These are phyloP conservation scores for Argyrosomus japonicus DNA, from an alignment of 2,113 vertebrate species.

Conservation along the genomic window DNA sequence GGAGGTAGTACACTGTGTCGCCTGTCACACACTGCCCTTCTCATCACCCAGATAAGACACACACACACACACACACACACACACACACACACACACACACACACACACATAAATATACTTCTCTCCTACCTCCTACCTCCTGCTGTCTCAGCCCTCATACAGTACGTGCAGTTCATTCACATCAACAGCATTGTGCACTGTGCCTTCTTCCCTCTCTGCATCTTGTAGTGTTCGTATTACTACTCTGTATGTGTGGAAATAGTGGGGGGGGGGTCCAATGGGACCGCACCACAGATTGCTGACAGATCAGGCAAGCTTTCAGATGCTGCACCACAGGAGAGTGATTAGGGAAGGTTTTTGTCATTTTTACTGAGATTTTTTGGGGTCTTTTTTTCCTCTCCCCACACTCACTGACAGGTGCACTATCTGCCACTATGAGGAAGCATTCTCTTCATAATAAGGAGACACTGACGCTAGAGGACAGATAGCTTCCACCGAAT, in stretches of 20 bases:
- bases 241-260: conserved; percentile 22
- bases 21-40: conserved; percentile 42
- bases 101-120: conserved; percentile 7
- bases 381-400: background rate
- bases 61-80: conserved; percentile 5
- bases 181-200: background rate
- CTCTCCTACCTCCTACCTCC: background rate
- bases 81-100: background rate
- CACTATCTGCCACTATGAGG: conserved; percentile 54
- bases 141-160: background rate
- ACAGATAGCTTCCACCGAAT: conserved; percentile 34
- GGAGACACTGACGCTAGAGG: conserved; percentile 21
- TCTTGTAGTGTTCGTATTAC: conserved; percentile 9
- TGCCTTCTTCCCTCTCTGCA: conserved; percentile 3
- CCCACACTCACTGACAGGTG: conserved; percentile 13
- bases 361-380: conserved; percentile 46
- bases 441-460: conserved; percentile 28
- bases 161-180: background rate
- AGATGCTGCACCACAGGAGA: conserved; percentile 42
- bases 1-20: conserved; percentile 12
- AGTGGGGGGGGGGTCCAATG: conserved; percentile 26
- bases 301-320: conserved; percentile 50
- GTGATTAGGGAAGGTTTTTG: conserved; percentile 45
- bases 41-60: conserved; percentile 32
- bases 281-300: conserved; percentile 23